A percentile compares a stretch with the other conserved stretches of the same genome.
Conservation (phyloP, 1,140 invertebrate species). For the Neodiprion virginianus region DNA sequence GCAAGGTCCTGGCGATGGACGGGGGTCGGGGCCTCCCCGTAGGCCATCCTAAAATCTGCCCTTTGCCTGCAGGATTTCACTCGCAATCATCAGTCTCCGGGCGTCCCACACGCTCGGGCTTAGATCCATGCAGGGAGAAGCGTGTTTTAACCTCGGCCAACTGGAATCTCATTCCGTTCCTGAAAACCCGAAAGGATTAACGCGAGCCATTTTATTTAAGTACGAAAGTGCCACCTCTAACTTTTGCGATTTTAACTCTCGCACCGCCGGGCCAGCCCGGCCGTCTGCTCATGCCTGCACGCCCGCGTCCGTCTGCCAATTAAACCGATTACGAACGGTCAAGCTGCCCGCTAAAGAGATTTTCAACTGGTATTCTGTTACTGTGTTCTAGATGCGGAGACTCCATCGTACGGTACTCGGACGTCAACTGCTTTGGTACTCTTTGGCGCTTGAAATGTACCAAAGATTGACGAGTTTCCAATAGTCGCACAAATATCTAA, state of each 20-base stretch:
- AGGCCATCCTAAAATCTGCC: background rate
- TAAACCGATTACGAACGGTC: slow-evolving; percentile 56
- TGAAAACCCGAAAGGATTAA: slow-evolving; percentile 57
- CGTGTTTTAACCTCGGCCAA: slow-evolving; percentile 40
- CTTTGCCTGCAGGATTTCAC: background rate
- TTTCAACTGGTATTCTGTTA: background rate
- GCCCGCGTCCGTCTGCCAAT: slow-evolving; percentile 42
- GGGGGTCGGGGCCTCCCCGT: background rate
- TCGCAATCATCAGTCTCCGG: background rate
- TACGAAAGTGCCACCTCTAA: slow-evolving; percentile 49
- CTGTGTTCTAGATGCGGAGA: too few species aligned
- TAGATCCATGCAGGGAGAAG: background rate
- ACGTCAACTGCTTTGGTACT: too few species aligned
- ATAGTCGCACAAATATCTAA: too few species aligned
- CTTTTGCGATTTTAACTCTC: slow-evolving; percentile 42
- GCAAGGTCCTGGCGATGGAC: slow-evolving; percentile 21
- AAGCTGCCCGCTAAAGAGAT: slow-evolving; percentile 30
- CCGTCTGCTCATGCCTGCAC: slow-evolving; percentile 8
- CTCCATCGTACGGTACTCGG: too few species aligned
- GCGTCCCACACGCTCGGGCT: background rate
- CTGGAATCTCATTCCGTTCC: slow-evolving; percentile 56
- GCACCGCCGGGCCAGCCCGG: slow-evolving; percentile 27
- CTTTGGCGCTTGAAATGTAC: too few species aligned
- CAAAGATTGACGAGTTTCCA: too few species aligned
- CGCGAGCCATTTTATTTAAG: slow-evolving; percentile 47